Evolutionary conservation across 2,888 invertebrate species (phyloP).

Genomic region (Tupiocoris notatus): DNA sequence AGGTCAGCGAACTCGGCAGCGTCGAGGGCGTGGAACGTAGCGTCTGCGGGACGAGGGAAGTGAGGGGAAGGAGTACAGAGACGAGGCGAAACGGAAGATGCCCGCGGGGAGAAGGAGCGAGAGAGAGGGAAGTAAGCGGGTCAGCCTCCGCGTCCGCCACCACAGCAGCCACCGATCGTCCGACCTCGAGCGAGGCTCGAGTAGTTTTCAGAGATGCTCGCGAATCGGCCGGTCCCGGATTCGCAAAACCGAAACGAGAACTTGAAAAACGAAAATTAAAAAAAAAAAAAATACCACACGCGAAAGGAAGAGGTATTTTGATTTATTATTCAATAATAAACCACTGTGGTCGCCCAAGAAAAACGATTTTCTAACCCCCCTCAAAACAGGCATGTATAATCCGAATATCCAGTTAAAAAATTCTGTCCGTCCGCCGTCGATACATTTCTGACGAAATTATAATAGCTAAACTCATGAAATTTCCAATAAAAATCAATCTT

Average conservation of each 20-base stretch:
- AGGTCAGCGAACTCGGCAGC: constrained; percentile 28
- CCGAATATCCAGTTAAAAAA: too few relatives aligned
- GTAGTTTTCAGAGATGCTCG: neutral
- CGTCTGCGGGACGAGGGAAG: neutral
- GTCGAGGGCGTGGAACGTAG: constrained; percentile 33
- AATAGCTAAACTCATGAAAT: too few relatives aligned
- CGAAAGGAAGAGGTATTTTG: too few relatives aligned
- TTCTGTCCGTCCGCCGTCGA: too few relatives aligned
- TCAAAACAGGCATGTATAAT: too few relatives aligned
- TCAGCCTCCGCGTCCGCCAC: neutral
- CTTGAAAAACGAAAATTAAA: too few relatives aligned
- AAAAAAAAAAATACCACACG: too few relatives aligned
- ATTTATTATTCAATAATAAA: too few relatives aligned
- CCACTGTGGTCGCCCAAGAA: too few relatives aligned
- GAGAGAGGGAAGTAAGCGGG: constrained; percentile 6
- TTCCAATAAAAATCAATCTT: too few relatives aligned
- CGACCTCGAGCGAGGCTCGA: neutral
- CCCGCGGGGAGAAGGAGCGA: neutral
- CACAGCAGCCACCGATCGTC: neutral
- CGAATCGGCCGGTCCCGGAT: neutral
- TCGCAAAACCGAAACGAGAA: neutral
- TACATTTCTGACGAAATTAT: too few relatives aligned
- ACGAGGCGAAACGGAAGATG: neutral
- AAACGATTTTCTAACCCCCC: too few relatives aligned
- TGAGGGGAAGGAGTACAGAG: neutral